Evolutionary conservation across 53 echinoderm and acorn worm species (phyloP).

Genomic region (Echinarachnius parma): DNA sequence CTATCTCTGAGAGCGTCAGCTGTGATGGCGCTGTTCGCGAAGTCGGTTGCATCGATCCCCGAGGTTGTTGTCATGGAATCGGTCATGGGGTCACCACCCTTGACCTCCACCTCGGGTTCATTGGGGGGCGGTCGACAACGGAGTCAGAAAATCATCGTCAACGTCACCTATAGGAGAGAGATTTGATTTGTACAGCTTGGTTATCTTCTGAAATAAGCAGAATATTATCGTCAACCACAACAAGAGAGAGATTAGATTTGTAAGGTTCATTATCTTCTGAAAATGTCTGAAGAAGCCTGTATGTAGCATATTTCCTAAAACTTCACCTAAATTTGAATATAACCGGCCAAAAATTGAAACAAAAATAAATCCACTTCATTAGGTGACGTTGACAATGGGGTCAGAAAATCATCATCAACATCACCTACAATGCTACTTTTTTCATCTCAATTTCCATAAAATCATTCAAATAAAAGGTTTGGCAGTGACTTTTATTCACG

Average conservation of each 20-base stretch:
- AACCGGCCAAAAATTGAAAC: too few species aligned
- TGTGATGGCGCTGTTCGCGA: conserved; percentile 58
- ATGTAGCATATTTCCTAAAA: too few species aligned
- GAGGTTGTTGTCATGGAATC: conserved; percentile 2
- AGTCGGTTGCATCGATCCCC: conserved; percentile 46
- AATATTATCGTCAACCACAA: too few species aligned
- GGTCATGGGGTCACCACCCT: background rate
- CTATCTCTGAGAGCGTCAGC: conserved; percentile 68
- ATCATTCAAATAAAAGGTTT: too few species aligned
- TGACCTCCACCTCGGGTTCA: background rate
- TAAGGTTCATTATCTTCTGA: too few species aligned
- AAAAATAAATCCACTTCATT: too few species aligned
- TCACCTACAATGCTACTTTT: conserved; percentile 36
- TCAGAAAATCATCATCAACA: conserved; percentile 91
- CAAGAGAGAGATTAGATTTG: too few species aligned
- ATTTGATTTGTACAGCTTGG: too few species aligned
- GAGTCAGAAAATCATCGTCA: conserved; percentile 94
- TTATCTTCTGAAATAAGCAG: too few species aligned
- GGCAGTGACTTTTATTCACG: too few species aligned
- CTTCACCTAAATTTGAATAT: too few species aligned
- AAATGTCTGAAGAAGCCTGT: too few species aligned
- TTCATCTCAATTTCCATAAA: background rate
- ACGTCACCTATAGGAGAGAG: conserved; percentile 57
- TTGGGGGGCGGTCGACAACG: conserved; percentile 83
- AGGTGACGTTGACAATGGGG: conserved; percentile 90